These are phyloP conservation scores for Bellardia bayeri DNA, from an alignment of 2,888 invertebrate species.

Conservation along the genomic window DNA sequence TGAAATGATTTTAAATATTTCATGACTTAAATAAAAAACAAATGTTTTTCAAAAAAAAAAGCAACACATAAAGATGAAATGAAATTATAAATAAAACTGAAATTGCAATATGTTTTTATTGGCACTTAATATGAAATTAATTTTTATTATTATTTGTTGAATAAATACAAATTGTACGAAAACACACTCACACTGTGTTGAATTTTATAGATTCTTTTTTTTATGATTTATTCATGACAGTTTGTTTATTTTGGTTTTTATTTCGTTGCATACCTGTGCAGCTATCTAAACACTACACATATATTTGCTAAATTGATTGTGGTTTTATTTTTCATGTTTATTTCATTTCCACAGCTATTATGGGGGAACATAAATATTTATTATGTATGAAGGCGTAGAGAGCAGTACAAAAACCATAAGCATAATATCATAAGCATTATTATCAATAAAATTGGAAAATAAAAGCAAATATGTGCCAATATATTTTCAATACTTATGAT, in stretches of 20 bases:
- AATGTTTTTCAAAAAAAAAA: not conserved
- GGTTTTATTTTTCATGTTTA: not conserved
- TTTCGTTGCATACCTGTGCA: not conserved
- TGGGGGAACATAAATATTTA: not conserved
- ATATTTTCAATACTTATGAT: not conserved
- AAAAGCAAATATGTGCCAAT: not conserved
- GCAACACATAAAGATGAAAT: too few relatives aligned
- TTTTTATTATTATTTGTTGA: conserved; percentile 12
- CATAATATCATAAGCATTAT: not conserved
- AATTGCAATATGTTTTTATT: conserved; percentile 41
- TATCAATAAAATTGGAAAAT: conserved; percentile 6
- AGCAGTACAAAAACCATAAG: not conserved
- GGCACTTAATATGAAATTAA: conserved; percentile 52
- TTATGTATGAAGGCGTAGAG: not conserved
- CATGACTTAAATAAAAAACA: conserved; percentile 34
- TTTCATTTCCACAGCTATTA: not conserved
- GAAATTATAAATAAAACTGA: not conserved
- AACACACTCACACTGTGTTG: too few relatives aligned
- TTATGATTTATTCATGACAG: conserved; percentile 49
- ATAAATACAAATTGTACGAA: not conserved
- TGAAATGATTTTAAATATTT: conserved; percentile 7
- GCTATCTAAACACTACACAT: not conserved
- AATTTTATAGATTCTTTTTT: too few relatives aligned
- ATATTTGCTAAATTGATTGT: conserved; percentile 10
- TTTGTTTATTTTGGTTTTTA: conserved; percentile 30